A percentile compares a stretch with the other conserved stretches of the same genome.
Evolutionary conservation across 92 coral and sea anemone species (phyloP).

Genomic region (Actinostola sp.): DNA sequence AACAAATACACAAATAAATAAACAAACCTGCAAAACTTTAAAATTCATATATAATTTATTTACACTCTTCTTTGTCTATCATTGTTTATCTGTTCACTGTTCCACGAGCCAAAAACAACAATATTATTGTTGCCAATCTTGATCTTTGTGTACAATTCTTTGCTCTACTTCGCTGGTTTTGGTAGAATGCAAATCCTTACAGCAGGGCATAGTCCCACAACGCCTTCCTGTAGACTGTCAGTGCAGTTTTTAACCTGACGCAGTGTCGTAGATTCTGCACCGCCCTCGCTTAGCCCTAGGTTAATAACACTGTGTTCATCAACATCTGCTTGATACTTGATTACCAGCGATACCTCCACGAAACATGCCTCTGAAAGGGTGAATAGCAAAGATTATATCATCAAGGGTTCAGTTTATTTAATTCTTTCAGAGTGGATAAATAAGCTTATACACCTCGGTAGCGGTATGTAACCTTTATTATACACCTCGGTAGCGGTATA

Average conservation of each 20-base stretch:
- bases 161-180: slow-evolving; percentile 57
- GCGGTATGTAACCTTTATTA: too few species aligned
- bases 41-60: too few species aligned
- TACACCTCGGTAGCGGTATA: too few species aligned
- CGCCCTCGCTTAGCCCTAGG: slow-evolving; percentile 44
- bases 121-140: background rate
- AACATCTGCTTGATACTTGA: slow-evolving; percentile 83
- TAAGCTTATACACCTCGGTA: too few species aligned
- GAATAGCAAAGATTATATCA: too few species aligned
- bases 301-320: slow-evolving; percentile 70
- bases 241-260: slow-evolving; percentile 78
- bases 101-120: background rate
- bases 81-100: background rate
- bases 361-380: slow-evolving; percentile 96
- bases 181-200: slow-evolving; percentile 91
- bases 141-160: too few species aligned
- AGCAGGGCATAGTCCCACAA: slow-evolving; percentile 84
- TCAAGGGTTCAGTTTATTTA: too few species aligned
- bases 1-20: too few species aligned
- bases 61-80: background rate
- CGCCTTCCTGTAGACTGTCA: slow-evolving; percentile 79
- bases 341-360: slow-evolving; percentile 82
- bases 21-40: too few species aligned
- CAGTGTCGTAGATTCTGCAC: slow-evolving; percentile 28
- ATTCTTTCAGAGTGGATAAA: too few species aligned